Evolutionary conservation across 2,888 invertebrate genomes (phyloP), one percentile per base, ranked within the genome.

Genomic region (Andrena bicolor): DNA sequence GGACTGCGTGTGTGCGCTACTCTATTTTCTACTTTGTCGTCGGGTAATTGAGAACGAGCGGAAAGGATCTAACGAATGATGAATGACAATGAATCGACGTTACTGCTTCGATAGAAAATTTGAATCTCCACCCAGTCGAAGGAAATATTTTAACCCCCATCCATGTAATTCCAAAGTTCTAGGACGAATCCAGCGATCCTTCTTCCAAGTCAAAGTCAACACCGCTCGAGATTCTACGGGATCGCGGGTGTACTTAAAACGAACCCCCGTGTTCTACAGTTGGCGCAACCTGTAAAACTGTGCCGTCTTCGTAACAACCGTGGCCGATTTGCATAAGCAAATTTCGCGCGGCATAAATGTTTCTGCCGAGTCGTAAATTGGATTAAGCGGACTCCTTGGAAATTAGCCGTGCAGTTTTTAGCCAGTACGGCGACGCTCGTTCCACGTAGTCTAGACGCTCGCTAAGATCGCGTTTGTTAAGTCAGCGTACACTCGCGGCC

Each of bases 291-390:
- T 23, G 60, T 20, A 28, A 74, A 73, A 74, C 74, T 53, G 35
- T 53, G 48, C 30, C 63, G 28, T 8, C 23, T 73, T 51, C 56
- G 41, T 66, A 73, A 77, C 78, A 58, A 73, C 72, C 53, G 72
- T 23, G 49, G 56, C 63, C 41, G 68, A 81, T 81, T 78, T 78
- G 80, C 80, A 81, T 81, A 81, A 81, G 69, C 58, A 73, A 81
- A 78, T 81, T 73, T 80, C 58, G 72, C 79, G 72, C 73, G 76
- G 61, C 64, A 73, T 58, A 81, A 78, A 81, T 73, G 79, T 78
- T 73, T 64, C 79, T 41, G 26, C 49, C 80, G 73, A 73, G 68
- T 73, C 73, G 73, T 73, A 73, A 78, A 81, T 73, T 77, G 64
- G 73, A 78, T 81, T 78, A 73, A 72, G 49, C 56, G 66, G 10